Evolutionary conservation across 2,888 invertebrate genomes (phyloP).

Genomic region (Parnassius mnemosyne): DNA sequence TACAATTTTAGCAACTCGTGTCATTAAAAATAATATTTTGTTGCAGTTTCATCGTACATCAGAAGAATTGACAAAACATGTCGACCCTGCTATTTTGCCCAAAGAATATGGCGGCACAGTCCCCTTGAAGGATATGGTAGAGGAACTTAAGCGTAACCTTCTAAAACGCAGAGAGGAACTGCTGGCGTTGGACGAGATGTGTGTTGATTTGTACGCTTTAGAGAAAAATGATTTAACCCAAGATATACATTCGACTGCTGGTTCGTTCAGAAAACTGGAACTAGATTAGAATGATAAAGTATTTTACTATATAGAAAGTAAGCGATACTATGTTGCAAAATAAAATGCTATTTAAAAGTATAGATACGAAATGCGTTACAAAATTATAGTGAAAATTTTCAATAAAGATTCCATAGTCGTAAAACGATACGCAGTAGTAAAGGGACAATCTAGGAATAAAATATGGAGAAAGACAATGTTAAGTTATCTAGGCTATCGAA

Average conservation of each 20-base stretch:
- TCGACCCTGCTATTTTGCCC: slow-evolving; percentile 88
- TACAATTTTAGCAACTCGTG: no score
- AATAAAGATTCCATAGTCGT: no score
- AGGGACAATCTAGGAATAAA: no score
- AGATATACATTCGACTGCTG: slow-evolving; percentile 88
- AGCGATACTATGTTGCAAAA: no score
- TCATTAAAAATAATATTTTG: slow-evolving; percentile 6
- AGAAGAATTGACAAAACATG: slow-evolving; percentile 85
- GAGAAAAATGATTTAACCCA: slow-evolving; percentile 83
- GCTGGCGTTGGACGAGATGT: slow-evolving; percentile 87
- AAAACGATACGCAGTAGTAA: no score
- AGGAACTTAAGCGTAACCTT: slow-evolving; percentile 84
- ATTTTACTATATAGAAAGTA: slow-evolving; percentile 2
- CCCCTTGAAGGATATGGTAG: slow-evolving; percentile 90
- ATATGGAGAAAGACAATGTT: no score
- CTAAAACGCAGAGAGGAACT: slow-evolving; percentile 83
- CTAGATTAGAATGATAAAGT: slow-evolving; percentile 82
- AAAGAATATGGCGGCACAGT: slow-evolving; percentile 94
- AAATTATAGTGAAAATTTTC: no score
- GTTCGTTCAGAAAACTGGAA: slow-evolving; percentile 91
- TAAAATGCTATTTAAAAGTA: no score
- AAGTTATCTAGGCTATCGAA: no score
- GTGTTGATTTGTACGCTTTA: slow-evolving; percentile 83
- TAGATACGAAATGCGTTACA: no score
- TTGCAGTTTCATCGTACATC: slow-evolving; percentile 86